Evolutionary conservation across 2,797 vertebrate species (phyloP), one percentile per base, ranked within the genome.

Genomic region (Synanceia verrucosa): DNA sequence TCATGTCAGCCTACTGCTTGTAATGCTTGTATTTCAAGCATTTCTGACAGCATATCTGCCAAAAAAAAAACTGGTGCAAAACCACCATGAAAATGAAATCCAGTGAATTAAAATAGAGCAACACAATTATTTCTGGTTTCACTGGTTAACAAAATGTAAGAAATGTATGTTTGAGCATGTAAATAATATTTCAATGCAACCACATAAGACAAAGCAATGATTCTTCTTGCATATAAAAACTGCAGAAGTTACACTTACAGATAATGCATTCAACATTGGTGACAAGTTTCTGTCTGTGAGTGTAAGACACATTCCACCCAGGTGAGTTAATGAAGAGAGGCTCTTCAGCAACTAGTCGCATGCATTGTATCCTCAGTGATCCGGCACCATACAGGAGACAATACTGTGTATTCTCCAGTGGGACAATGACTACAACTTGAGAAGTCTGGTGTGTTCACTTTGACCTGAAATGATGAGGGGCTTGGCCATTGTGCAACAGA

Each of bases 301-400:
- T 60, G 55, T 34, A 50, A 39, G 39, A 55, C 36, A 80, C 88
- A 88, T 92, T 91, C 90, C 89, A 82, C 79, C 60, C 77, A 89
- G 88, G 87, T 92, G 87, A 89, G 65, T 86, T 78, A 85, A 81
- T 79, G 67, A 88, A 84, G 73, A 78, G 58, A 43, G 73, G 70
- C 80, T 83, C 78, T 65, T 83, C 65, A 79, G 51, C 31, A 62
- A 57, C 57, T 48, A 8, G 43, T 66, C 18, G 1, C 66, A 31
- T 57, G 65, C 11, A 57, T 83, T 87, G 81, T 89, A 3, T 73
- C 46, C 41, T 75, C 71, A 19, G 59, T 64, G 57, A 83, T 82
- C 50, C 59, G n/a, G 48, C n/a, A 59, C 74, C 66, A 71, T 28
- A 18, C 14, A 1, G 31, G 51, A n/a, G 57, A 84, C 82, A 85